A percentile compares a stretch with the other conserved stretches of the same genome.
These are phyloP conservation scores for Nycteola revayana DNA, from an alignment of 2,888 invertebrate species.

Conservation along the genomic window DNA sequence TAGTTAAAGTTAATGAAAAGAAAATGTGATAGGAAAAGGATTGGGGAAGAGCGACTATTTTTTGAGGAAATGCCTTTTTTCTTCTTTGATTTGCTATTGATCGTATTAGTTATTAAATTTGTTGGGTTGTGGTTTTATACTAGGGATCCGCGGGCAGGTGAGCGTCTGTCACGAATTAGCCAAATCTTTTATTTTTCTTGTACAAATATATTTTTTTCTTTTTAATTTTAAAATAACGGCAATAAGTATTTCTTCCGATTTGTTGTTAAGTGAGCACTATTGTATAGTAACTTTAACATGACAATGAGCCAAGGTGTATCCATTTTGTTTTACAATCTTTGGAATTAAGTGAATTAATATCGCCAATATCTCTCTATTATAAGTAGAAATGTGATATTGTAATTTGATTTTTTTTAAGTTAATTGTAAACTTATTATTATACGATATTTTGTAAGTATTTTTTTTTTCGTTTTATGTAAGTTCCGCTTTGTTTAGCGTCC, in stretches of 20 bases:
- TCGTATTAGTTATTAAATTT: constrained; percentile 51
- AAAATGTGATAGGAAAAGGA: constrained; percentile 70
- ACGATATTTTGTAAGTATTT: constrained; percentile 78
- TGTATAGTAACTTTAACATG: constrained; percentile 61
- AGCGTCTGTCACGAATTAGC: constrained; percentile 67
- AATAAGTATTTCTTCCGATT: constrained; percentile 75
- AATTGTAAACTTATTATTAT: constrained; percentile 75
- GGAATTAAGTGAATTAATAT: constrained; percentile 54
- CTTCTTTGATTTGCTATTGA: constrained; percentile 60
- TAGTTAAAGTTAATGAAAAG: constrained; percentile 47
- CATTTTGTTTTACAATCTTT: constrained; percentile 51
- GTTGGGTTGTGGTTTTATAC: constrained; percentile 74
- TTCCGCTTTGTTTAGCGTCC: constrained; percentile 74
- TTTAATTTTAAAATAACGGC: constrained; percentile 55
- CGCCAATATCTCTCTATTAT: constrained; percentile 81
- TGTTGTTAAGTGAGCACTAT: constrained; percentile 58
- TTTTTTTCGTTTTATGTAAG: constrained; percentile 68
- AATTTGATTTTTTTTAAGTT: constrained; percentile 72
- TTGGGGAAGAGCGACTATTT: constrained; percentile 57
- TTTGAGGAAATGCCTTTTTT: constrained; percentile 57
- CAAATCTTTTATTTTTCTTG: constrained; percentile 73
- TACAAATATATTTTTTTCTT: constrained; percentile 62
- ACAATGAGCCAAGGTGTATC: constrained; percentile 59
- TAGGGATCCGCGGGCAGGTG: constrained; percentile 34
- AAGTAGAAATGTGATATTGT: constrained; percentile 83